Evolutionary conservation across 2,797 vertebrate species (phyloP), one percentile per base, ranked within the genome.

Genomic region (Pseudotriccus pelzelni): DNA sequence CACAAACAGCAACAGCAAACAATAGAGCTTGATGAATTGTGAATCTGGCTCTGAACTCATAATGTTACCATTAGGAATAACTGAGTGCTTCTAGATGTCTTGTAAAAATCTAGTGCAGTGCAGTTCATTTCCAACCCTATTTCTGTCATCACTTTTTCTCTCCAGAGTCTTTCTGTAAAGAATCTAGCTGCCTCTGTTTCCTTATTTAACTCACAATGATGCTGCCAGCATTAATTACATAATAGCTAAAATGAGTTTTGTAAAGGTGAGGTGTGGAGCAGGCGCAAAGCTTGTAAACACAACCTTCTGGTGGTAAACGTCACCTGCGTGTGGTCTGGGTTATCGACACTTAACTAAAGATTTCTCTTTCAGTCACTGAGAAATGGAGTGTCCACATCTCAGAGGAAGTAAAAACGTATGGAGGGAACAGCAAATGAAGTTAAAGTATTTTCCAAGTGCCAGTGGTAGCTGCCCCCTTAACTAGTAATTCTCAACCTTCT

Each of bases 401-500:
- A 5, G 3, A 76, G 24, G 39, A 90, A 76, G 41, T 81, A 32
- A 87, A 81, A 87, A 37, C 0, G 0, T 55, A 4, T 12, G 60
- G 49, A 56, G 6, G n/a, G 23, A 92, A 44, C 17, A 93, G 68
- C 30, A 76, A 83, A 58, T 53, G 10, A 43, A 91, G 28, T 74
- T 24, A 9, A 62, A 49, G 9, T 66, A 34, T 84, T 95, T 78
- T 52, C 27, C 63, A 56, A 75, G 27, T 55, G 67, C 23, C 46
- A 56, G 12, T 67, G 8, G 44, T 63, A 53, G 27, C 30, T 74
- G 12, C 20, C 44, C 30, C 36, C 24, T 90, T 91, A 74, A 72
- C 43, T 72, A 46, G 52, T 84, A 58, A 70, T 93, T 94, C 62
- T 81, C 77, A 95, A 75, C 68, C 80, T 84, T 68, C 80, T 92